phyloP scores from a whole-genome alignment of 2,888 invertebrate species.

The Gibbula magus region DNA sequence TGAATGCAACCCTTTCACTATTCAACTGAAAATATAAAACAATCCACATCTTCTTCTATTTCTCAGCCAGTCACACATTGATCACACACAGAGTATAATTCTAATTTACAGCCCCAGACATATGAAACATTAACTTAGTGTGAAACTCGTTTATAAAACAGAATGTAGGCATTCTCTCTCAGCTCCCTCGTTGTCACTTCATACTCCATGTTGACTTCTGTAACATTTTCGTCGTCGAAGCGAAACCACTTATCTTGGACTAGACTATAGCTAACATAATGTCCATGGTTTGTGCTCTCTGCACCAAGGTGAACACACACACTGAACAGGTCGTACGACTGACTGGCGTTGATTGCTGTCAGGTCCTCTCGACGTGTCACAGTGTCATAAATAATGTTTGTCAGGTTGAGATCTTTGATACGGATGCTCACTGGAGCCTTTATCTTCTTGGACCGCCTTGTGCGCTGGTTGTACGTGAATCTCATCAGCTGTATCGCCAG shows the following conservation, averaged over 20 bases:
- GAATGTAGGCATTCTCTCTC: slow-evolving; percentile 70
- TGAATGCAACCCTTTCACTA: too few relatives aligned
- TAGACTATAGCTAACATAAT: slow-evolving; percentile 68
- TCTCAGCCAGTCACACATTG: too few relatives aligned
- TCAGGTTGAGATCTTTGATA: slow-evolving; percentile 63
- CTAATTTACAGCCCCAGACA: too few relatives aligned
- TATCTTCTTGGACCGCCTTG: slow-evolving; percentile 62
- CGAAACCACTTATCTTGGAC: slow-evolving; percentile 64
- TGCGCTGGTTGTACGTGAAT: slow-evolving; percentile 61
- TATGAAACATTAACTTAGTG: background rate
- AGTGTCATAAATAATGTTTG: slow-evolving; percentile 66
- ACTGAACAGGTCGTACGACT: slow-evolving; percentile 68
- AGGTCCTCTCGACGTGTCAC: slow-evolving; percentile 66
- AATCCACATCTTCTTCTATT: too few relatives aligned
- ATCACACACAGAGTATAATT: too few relatives aligned
- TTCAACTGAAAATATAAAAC: too few relatives aligned
- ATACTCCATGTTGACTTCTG: slow-evolving; percentile 71
- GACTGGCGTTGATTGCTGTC: slow-evolving; percentile 48
- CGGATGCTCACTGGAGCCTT: slow-evolving; percentile 67
- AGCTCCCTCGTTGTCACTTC: slow-evolving; percentile 68
- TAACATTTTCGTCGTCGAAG: slow-evolving; percentile 70
- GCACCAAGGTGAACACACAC: slow-evolving; percentile 70
- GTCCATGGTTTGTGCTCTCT: slow-evolving; percentile 67
- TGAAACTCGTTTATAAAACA: slow-evolving; percentile 63
- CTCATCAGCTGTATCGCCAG: slow-evolving; percentile 72